phyloP scores from a whole-genome alignment of 2,888 invertebrate species.

The Cactoblastis cactorum region DNA sequence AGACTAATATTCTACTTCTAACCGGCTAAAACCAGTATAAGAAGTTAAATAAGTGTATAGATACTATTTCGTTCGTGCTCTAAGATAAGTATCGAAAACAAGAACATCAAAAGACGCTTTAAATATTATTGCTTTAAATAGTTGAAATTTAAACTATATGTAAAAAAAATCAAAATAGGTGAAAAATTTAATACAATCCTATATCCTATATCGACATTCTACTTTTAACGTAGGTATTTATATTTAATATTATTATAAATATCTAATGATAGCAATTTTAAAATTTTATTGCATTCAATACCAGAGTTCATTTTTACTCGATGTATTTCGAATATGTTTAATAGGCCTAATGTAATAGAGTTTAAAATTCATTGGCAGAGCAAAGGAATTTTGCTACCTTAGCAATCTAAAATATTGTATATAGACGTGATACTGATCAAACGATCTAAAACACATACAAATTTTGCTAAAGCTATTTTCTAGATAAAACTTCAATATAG shows the following conservation, averaged over 20 bases:
- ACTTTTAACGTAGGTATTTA: not conserved
- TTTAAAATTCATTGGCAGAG: not conserved
- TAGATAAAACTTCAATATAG: no score
- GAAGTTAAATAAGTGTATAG: not conserved
- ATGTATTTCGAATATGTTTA: no score
- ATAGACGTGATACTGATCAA: no score
- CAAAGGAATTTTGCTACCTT: not conserved
- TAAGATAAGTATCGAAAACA: not conserved
- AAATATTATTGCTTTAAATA: not conserved
- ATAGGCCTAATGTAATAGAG: not conserved
- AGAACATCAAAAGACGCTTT: not conserved
- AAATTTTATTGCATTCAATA: constrained; percentile 5
- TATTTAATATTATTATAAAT: not conserved
- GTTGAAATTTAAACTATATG: not conserved
- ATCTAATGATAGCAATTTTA: constrained; percentile 5
- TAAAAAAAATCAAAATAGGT: not conserved
- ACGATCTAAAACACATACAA: not conserved
- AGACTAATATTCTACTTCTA: constrained; percentile 2
- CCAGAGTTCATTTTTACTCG: not conserved
- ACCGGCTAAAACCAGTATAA: not conserved
- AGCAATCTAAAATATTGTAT: not conserved
- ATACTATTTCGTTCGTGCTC: not conserved
- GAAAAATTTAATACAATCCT: not conserved
- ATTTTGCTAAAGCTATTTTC: not conserved
- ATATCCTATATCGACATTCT: not conserved